Base-by-base conservation (phyloP, 2,888 invertebrate genomes). In the Eupithecia pulchellata region DNA sequence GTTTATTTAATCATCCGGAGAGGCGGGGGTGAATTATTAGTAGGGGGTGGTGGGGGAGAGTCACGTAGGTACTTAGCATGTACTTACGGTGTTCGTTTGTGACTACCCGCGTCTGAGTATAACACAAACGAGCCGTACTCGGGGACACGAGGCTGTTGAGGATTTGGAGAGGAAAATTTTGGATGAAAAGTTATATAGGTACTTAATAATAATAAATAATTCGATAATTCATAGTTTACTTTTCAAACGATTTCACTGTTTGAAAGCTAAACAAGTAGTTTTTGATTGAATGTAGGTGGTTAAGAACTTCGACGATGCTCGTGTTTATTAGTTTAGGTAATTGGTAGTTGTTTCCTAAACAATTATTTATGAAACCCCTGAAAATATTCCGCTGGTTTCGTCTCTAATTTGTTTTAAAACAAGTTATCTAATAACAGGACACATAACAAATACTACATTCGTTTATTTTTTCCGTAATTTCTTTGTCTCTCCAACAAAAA, bases 1-100 rank as follows among this genome's bases (percentile, higher is more conserved):
- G 78, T 77, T 76, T 78, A 77, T 76, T 77, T 78, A 78, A 78
- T 78, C 75, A 78, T 76, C 67, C 65, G 66, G 67, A 36, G 67
- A n/a, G 58, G 42, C 6, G 30, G 29, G 29, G 68, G 72, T 74
- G 74, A 69, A 78, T 76, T 77, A 76, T 76, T 69, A 73, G 17
- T 62, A 69, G 69, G 72, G 72, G 68, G 71, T 42, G 29, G 58
- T 66, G 64, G 61, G 62, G 62, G 69, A 29, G 47, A 42, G n/a
- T 32, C 57, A 39, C 42, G 25, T 30, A 55, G 32, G 62, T 64
- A 9, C 14, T 52, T 14, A 4, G 29, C 14, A 17, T 39, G 39
- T 39, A 39, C 39, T 25, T 47, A 20, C 20, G 9, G 47, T 42
- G 20, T 47, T 47, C 47, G 47, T 47, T 52, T 52, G 47, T 20